phyloP scores from a whole-genome alignment of 1,140 invertebrate species.

The Gryon sp. region DNA sequence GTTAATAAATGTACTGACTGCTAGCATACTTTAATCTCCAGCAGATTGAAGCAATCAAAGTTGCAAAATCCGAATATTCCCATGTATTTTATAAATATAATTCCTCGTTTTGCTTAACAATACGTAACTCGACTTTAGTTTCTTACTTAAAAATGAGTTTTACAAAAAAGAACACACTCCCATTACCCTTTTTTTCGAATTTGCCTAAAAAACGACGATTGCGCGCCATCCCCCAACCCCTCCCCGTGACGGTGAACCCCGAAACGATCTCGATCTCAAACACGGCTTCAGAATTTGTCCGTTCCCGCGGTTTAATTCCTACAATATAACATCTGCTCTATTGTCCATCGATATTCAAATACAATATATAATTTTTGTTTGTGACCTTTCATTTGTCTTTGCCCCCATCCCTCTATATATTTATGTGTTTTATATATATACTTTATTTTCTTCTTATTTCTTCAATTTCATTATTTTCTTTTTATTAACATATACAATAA shows the following conservation, averaged over 20 bases:
- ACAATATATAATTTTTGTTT: slow-evolving; percentile 68
- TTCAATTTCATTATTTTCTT: slow-evolving; percentile 1
- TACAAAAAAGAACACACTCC: slow-evolving; percentile 16
- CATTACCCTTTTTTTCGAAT: slow-evolving; percentile 7
- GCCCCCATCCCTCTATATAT: slow-evolving; percentile 14
- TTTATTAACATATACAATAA: too few relatives aligned
- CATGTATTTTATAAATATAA: slow-evolving; percentile 16
- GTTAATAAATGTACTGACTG: too few relatives aligned
- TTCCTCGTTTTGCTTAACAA: slow-evolving; percentile 10
- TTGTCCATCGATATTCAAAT: slow-evolving; percentile 72
- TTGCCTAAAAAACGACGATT: slow-evolving; percentile 31
- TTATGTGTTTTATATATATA: slow-evolving; percentile 24
- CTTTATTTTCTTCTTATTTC: slow-evolving; percentile 3
- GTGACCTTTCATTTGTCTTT: slow-evolving; percentile 47
- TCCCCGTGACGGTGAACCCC: slow-evolving; percentile 6
- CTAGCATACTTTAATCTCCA: too few relatives aligned
- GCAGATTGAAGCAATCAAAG: too few relatives aligned
- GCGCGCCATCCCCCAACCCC: too few relatives aligned
- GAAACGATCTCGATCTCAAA: slow-evolving; percentile 18
- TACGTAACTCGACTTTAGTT: slow-evolving; percentile 2
- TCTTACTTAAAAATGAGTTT: neutral
- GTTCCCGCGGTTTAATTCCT: slow-evolving; percentile 37
- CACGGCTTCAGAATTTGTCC: slow-evolving; percentile 6
- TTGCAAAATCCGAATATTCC: too few relatives aligned
- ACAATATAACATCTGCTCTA: slow-evolving; percentile 68